Evolutionary conservation across 1,140 invertebrate species (phyloP).

Genomic region (Caenorhabditis latens): DNA sequence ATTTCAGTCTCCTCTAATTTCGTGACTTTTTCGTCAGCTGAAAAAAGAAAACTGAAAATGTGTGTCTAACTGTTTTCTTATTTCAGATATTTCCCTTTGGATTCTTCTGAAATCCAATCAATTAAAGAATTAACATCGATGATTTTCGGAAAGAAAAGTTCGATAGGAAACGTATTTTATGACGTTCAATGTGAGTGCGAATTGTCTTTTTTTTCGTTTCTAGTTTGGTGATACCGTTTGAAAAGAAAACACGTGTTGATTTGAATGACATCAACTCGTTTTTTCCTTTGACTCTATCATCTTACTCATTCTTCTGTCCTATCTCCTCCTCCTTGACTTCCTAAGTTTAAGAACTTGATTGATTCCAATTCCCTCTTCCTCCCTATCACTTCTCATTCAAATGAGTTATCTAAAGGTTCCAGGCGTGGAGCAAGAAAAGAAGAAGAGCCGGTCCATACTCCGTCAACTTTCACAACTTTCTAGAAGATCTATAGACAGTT

Average conservation of each 20-base stretch:
- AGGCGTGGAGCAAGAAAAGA: conserved; percentile 41
- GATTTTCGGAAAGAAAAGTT: conserved; percentile 36
- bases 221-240: neutral
- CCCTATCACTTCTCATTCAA: neutral
- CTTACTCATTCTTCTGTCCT: neutral
- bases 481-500: conserved; percentile 18
- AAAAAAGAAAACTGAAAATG: neutral
- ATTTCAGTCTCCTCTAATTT: conserved; percentile 13
- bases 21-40: conserved; percentile 43
- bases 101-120: neutral
- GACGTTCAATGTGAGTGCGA: conserved; percentile 45
- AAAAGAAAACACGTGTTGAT: conserved; percentile 1
- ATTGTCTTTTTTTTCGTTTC: neutral
- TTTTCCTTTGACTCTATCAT: too few relatives aligned
- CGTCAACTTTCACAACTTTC: conserved; percentile 33
- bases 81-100: neutral
- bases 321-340: neutral
- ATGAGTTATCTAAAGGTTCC: conserved; percentile 32
- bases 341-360: neutral
- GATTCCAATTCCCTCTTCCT: neutral
- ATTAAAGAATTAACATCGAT: neutral
- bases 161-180: conserved; percentile 41
- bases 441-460: conserved; percentile 19
- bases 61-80: neutral
- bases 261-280: conserved; percentile 8